phyloP scores from a whole-genome alignment of 2,888 invertebrate species.

The Netelia melanura region DNA sequence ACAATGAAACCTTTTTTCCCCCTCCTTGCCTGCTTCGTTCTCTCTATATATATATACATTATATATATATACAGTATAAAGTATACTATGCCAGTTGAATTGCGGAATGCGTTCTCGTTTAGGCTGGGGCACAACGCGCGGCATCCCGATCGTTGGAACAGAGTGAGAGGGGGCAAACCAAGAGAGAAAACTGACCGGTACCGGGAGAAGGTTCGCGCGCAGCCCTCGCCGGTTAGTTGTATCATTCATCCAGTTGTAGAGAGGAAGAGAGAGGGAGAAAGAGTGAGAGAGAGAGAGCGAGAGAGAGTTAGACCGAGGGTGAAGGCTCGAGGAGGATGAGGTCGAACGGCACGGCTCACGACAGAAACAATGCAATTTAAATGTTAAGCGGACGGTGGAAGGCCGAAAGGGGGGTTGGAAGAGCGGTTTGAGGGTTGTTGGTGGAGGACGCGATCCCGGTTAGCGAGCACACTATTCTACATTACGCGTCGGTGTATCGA shows the following conservation, averaged over 20 bases:
- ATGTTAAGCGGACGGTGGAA: slow-evolving; percentile 78
- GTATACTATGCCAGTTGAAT: slow-evolving; percentile 59
- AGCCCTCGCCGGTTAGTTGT: slow-evolving; percentile 68
- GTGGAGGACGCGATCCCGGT: slow-evolving; percentile 63
- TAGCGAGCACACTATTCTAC: slow-evolving; percentile 63
- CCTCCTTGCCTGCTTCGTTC: slow-evolving; percentile 1
- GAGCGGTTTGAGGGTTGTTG: slow-evolving; percentile 46
- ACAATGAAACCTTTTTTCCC: slow-evolving; percentile 42
- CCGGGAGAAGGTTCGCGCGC: slow-evolving; percentile 47
- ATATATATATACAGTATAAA: slow-evolving; percentile 13
- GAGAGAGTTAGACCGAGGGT: slow-evolving; percentile 33
- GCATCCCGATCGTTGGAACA: slow-evolving; percentile 57
- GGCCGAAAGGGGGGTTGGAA: slow-evolving; percentile 51
- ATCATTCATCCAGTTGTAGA: slow-evolving; percentile 71
- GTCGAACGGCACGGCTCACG: slow-evolving; percentile 74
- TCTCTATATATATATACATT: neutral
- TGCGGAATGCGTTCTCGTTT: slow-evolving; percentile 69
- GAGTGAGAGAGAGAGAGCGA: slow-evolving; percentile 10
- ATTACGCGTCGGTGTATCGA: slow-evolving; percentile 57
- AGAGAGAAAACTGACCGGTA: slow-evolving; percentile 24
- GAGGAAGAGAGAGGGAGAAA: slow-evolving; percentile 20
- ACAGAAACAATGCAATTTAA: slow-evolving; percentile 81
- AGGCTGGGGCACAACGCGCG: slow-evolving; percentile 56
- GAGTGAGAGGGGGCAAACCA: slow-evolving; percentile 12
- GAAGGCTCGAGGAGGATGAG: slow-evolving; percentile 60